Base-by-base conservation (phyloP, 2,888 invertebrate species). In the Erebia ligea region DNA sequence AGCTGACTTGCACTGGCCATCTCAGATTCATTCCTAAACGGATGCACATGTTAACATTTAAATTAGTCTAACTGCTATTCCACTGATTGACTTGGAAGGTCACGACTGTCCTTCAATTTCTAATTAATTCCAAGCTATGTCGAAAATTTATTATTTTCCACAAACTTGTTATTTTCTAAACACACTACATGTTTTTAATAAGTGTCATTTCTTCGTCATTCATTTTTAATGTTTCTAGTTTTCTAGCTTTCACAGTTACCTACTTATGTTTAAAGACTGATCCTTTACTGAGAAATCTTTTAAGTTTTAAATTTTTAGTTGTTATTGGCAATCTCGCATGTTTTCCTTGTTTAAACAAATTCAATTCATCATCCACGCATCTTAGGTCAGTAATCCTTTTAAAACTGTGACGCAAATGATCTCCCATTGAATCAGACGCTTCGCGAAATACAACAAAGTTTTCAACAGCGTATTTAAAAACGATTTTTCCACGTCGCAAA, bases 1-100 rank as follows among this genome's bases (percentile, higher is more conserved):
- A 81, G 82, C 83, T 81, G 82, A 84, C 82, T 83, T 84, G 80
- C 80, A 77, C 81, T 82, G 81, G 81, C 81, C 80, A 77, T 81
- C 82, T 77, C 81, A 82, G 84, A 86, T 88, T 89, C 87, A 89
- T 90, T 89, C 85, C 80, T 82, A 78, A 80, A 78, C 83, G 82
- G 84, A 82, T 80, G 79, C 76, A 71, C 75, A 73, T 76, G 79
- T 82, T 81, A 78, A 82, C 81, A 80, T 80, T 74, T 75, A 75
- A 74, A 75, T 76, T 75, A 73, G 70, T 63, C 68, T 57, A 63
- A 52, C 68, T 57, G 70, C 64, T 52, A 67, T 69, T 69, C 11
- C 68, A 54, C 54, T 56, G 67, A 73, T 73, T 67, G 62, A 68
- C 61, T 73, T 52, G 17, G 63, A 67, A 70, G 58, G 67, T 21